Percentiles rank a stretch among this genome's conserved stretches.
Conservation (phyloP, 2,888 invertebrate genomes). For the Sminthurinus aureus region DNA sequence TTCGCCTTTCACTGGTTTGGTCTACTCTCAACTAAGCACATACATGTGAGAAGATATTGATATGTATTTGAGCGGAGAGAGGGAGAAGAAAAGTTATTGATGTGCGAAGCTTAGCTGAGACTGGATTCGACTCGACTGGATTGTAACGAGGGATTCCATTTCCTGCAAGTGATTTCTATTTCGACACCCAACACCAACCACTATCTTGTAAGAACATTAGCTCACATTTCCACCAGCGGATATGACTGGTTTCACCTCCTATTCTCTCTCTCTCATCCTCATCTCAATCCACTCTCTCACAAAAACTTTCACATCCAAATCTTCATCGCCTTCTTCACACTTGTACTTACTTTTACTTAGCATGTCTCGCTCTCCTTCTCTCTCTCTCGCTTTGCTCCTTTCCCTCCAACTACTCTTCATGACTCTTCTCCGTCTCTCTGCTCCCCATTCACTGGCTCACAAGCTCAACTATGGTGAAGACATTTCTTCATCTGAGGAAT, state of each 20-base stretch:
- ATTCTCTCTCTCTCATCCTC: conserved; percentile 31
- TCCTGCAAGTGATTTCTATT: conserved; percentile 55
- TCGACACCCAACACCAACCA: conserved; percentile 38
- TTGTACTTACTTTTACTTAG: background rate
- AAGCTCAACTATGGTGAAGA: background rate
- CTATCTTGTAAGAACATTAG: conserved; percentile 58
- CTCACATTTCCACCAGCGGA: conserved; percentile 59
- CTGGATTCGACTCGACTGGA: conserved; percentile 38
- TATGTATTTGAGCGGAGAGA: conserved; percentile 49
- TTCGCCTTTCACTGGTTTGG: background rate
- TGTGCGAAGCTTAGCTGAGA: conserved; percentile 50
- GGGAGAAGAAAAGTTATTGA: conserved; percentile 49
- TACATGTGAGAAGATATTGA: conserved; percentile 45
- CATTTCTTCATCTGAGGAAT: background rate
- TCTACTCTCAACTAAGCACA: conserved; percentile 3
- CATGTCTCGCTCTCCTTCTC: background rate
- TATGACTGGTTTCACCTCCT: conserved; percentile 59
- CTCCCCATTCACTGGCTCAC: too few relatives aligned
- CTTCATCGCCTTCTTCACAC: conserved; percentile 10
- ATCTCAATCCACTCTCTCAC: background rate
- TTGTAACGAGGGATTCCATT: conserved; percentile 59
- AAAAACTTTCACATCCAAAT: conserved; percentile 10
- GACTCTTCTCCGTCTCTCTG: too few relatives aligned
- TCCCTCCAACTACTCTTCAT: background rate
- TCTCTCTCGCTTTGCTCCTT: background rate